Conservation (phyloP, 2,888 invertebrate species). For the Cheilosia variabilis region DNA sequence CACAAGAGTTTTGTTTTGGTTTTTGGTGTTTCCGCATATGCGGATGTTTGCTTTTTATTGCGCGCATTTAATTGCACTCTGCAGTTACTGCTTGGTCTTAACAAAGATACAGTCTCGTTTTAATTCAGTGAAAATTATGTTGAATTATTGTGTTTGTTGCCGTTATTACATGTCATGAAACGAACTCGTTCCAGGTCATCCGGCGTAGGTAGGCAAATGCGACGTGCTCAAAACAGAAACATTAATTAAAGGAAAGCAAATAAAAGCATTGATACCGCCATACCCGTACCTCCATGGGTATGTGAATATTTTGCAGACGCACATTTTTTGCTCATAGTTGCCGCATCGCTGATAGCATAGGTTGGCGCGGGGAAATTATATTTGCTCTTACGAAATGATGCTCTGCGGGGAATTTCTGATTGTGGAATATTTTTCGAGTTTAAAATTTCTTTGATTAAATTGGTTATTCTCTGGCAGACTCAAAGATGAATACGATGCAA, state of each 20-base stretch:
- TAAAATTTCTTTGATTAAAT: too few species aligned
- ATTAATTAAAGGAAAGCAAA: not conserved
- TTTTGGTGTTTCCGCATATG: conserved; percentile 13
- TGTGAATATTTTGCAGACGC: too few species aligned
- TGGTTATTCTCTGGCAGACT: too few species aligned
- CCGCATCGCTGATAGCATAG: too few species aligned
- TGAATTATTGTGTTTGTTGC: conserved; percentile 5
- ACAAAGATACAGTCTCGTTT: conserved; percentile 18
- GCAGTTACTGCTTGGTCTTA: conserved; percentile 24
- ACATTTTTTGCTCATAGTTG: too few species aligned
- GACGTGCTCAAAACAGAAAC: not conserved
- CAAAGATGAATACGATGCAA: too few species aligned
- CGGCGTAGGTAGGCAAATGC: not conserved
- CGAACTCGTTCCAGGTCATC: conserved; percentile 2
- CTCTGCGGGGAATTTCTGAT: too few species aligned
- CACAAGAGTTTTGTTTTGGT: conserved; percentile 8
- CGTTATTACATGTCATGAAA: not conserved
- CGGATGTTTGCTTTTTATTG: conserved; percentile 41
- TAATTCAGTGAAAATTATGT: conserved; percentile 2
- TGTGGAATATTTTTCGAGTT: too few species aligned
- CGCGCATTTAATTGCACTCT: conserved; percentile 54
- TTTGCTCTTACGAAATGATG: too few species aligned
- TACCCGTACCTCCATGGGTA: not conserved
- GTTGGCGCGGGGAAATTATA: too few species aligned
- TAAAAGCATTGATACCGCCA: not conserved